These are phyloP conservation scores for Vulpes vulpes DNA, from an alignment of 2,113 vertebrate genomes.

Conservation along the genomic window DNA sequence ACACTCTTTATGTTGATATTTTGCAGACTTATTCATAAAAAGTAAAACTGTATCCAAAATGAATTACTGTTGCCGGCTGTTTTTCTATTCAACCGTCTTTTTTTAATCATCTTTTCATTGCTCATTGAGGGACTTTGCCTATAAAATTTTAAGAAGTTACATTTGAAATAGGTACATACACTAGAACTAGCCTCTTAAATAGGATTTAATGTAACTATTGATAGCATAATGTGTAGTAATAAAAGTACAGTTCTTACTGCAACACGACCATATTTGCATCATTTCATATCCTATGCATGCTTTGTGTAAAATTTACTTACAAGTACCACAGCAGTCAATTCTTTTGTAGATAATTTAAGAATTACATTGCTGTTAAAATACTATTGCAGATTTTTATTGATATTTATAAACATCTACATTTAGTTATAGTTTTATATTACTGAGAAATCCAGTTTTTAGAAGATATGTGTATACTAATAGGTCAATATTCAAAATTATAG, in stretches of 20 bases:
- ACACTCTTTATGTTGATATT: conserved; percentile 66
- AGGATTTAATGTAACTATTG: conserved; percentile 62
- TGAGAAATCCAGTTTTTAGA: background rate
- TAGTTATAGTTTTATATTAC: background rate
- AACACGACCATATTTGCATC: conserved; percentile 34
- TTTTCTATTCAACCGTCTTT: conserved; percentile 73
- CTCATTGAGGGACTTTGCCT: conserved; percentile 63
- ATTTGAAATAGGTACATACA: conserved; percentile 64
- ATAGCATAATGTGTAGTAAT: conserved; percentile 58
- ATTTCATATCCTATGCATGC: conserved; percentile 37
- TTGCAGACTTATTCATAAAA: conserved; percentile 78
- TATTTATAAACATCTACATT: background rate
- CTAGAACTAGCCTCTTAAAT: conserved; percentile 68
- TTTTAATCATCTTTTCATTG: conserved; percentile 71
- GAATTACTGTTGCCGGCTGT: conserved; percentile 60
- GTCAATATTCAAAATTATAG: background rate
- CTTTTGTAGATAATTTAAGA: conserved; percentile 1
- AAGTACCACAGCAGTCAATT: background rate
- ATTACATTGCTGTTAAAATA: background rate
- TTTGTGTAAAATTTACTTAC: conserved; percentile 64
- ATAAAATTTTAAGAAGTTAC: conserved; percentile 72
- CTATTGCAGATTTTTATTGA: background rate
- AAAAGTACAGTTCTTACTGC: conserved; percentile 52
- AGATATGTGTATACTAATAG: background rate
- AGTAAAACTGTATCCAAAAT: conserved; percentile 68